Evolutionary conservation across 1,140 invertebrate species (phyloP).

Genomic region (Lepidostoma basale): DNA sequence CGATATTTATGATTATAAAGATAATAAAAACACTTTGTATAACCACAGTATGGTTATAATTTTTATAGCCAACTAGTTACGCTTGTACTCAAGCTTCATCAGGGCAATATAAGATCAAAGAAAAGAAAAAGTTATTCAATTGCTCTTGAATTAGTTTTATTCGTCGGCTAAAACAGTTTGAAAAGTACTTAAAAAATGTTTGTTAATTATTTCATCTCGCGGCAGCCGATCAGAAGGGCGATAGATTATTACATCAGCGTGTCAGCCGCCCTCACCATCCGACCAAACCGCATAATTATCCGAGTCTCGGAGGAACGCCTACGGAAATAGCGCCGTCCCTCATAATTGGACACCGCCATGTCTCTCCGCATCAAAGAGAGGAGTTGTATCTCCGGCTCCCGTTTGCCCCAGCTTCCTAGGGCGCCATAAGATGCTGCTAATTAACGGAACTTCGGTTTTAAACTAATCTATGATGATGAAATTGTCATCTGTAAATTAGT

Average conservation of each 20-base stretch:
- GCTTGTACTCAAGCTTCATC: too few species aligned
- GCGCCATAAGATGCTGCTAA: constrained; percentile 5
- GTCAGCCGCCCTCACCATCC: constrained; percentile 21
- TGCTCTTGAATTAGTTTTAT: too few species aligned
- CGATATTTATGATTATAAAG: too few species aligned
- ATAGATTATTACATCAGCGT: constrained; percentile 1
- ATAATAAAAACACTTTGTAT: too few species aligned
- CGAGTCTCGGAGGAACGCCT: constrained; percentile 17
- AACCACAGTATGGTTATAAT: too few species aligned
- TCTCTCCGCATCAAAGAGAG: constrained; percentile 3
- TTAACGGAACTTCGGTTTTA: constrained; percentile 17
- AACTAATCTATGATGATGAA: constrained; percentile 1
- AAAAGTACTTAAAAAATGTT: too few species aligned
- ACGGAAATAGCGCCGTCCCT: constrained; percentile 22
- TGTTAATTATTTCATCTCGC: too few species aligned
- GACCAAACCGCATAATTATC: constrained; percentile 19
- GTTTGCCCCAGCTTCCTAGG: background rate
- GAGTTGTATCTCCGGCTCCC: background rate
- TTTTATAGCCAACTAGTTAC: too few species aligned
- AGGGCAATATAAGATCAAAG: too few species aligned
- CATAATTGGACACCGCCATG: constrained; percentile 24
- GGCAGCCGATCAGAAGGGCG: background rate
- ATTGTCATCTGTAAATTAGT: background rate
- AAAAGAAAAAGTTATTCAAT: too few species aligned
- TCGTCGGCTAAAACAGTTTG: too few species aligned